Evolutionary conservation across 2,888 invertebrate genomes (phyloP), one percentile per base, ranked within the genome.

Genomic region (Sphaerophoria taeniata): DNA sequence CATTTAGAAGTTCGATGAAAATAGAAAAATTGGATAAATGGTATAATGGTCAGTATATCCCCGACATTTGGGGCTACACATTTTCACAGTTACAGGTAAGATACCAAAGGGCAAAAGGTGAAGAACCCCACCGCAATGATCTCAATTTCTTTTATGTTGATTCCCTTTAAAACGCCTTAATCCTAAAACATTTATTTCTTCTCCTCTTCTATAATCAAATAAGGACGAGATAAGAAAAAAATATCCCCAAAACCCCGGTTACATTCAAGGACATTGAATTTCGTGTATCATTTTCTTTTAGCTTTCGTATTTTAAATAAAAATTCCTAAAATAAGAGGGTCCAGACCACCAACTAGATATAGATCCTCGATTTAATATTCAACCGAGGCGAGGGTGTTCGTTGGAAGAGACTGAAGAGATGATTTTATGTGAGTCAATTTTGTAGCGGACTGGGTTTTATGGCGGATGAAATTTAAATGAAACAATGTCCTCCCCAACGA

Each of bases 391-490:
- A 9, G 11, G 43, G 43, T 3, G 43, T 7, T 39, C 39, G 7
- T 39, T 24, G 1, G 24, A 24, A 24, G 39, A 39, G 9, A 39
- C 43, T 9, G 12, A 12, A 65, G 55, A 39, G 43, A 31, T 14
- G 51, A 60, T 61, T 61, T 75, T 63, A 65, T 75, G 56, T 51
- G 70, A 58, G 51, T 63, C 75, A 56, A 75, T 70, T 63, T 39
- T 24, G 60, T 24, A 24, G 43, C 43, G 49, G 70, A 43, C 16
- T 47, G 36, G 56, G 34, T 73, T 78, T 82, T 73, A 82, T 63
- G 69, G 78, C 69, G 51, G 69, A 78, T 83, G 14, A 73, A 83
- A 83, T 78, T 73, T 56, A 78, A 73, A 83, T 78, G 82, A 83
- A 78, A 73, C 82, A 73, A 69, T 69, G 73, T 63, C 56, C 14